A percentile compares a stretch with the other conserved stretches of the same genome.
Evolutionary conservation across 2,888 invertebrate species (phyloP).

Genomic region (Micropterix aruncella): DNA sequence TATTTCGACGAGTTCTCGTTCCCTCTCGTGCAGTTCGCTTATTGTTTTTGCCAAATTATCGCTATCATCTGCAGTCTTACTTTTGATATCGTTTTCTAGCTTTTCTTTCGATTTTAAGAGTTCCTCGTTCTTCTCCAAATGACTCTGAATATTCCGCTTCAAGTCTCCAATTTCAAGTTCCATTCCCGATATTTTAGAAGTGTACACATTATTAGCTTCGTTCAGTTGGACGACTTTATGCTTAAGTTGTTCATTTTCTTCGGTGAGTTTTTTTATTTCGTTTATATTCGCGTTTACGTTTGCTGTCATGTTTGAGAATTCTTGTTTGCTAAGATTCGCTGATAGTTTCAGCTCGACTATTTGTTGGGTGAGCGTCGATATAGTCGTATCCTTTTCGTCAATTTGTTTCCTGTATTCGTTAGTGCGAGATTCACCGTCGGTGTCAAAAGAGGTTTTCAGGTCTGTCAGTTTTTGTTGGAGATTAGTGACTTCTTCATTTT

Average conservation of each 20-base stretch:
- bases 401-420: constrained; percentile 38
- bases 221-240: constrained; percentile 28
- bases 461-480: constrained; percentile 34
- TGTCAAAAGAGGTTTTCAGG: constrained; percentile 32
- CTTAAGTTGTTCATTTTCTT: constrained; percentile 30
- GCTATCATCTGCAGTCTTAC: constrained; percentile 42
- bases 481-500: constrained; percentile 38
- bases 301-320: constrained; percentile 31
- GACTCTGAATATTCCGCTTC: constrained; percentile 37
- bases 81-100: constrained; percentile 42
- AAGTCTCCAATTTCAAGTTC: constrained; percentile 42
- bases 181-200: constrained; percentile 28
- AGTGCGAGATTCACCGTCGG: constrained; percentile 34
- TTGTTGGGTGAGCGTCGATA: constrained; percentile 33
- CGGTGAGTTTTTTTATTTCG: constrained; percentile 28
- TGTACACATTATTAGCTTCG: constrained; percentile 24
- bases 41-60: constrained; percentile 40
- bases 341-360: constrained; percentile 31
- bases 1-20: constrained; percentile 38
- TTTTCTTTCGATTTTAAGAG: constrained; percentile 40
- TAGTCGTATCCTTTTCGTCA: constrained; percentile 32
- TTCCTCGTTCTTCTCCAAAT: constrained; percentile 41
- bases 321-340: constrained; percentile 30
- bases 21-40: constrained; percentile 39
- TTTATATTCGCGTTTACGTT: constrained; percentile 31